phyloP scores from a whole-genome alignment of 2,797 vertebrate genomes.

The Sciurus vulgaris region DNA sequence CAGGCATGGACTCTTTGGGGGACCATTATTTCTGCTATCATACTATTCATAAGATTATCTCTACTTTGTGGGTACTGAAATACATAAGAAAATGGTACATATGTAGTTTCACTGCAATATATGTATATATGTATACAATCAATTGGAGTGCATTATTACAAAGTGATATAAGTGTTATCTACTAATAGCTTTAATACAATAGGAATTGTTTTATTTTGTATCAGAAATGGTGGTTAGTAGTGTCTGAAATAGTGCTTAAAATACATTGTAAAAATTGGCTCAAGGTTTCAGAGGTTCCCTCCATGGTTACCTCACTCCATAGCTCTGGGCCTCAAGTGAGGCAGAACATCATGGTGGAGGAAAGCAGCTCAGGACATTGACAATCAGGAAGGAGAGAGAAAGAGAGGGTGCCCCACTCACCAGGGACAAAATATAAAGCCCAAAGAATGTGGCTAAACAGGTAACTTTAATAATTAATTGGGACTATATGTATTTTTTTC shows the following conservation, averaged over 20 bases:
- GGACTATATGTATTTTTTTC: not conserved
- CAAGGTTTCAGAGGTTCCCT: not conserved
- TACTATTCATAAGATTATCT: not conserved
- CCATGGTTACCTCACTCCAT: not conserved
- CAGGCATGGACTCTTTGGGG: not conserved
- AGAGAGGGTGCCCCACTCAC: no score
- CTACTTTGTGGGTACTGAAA: not conserved
- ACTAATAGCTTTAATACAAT: not conserved
- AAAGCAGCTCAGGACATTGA: no score
- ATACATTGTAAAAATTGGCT: not conserved
- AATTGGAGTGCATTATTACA: not conserved
- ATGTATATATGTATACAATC: not conserved
- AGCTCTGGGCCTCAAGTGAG: no score
- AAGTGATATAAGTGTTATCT: not conserved
- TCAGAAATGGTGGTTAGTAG: not conserved
- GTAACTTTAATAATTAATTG: not conserved
- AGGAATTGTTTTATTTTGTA: not conserved
- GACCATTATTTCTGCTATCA: not conserved
- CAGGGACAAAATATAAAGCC: no score
- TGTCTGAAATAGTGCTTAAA: not conserved
- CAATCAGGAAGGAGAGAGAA: no score
- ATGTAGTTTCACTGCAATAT: not conserved
- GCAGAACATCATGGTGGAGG: not conserved
- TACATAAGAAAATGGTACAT: not conserved
- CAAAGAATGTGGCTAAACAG: no score